Base-by-base conservation (phyloP, 2,113 vertebrate species). In the Glaucidium brasilianum region DNA sequence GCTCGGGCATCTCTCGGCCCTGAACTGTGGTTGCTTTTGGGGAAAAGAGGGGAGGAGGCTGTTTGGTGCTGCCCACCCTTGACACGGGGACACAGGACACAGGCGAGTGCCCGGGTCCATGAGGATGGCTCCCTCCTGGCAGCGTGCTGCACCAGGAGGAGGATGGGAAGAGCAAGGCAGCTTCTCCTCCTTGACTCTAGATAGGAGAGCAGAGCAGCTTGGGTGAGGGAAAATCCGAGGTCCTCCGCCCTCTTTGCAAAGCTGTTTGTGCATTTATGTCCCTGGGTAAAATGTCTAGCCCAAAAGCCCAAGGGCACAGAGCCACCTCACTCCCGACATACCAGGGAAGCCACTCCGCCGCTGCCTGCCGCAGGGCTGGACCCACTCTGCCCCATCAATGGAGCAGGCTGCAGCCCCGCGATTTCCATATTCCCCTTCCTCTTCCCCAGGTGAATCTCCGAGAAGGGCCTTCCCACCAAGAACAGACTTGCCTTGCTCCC, bases 401-500 rank as follows among this genome's bases (percentile, higher is more conserved):
- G 60, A 53, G 39, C 60, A 12, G 50, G 10, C 37, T 52, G 43
- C 75, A 95, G 26, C 66, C 35, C 0, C 0, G 3, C 4, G 4
- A 63, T 53, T 92, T 71, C 79, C 73, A 73, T 30, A 29, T 25
- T 47, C 69, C 68, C 64, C 60, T 86, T 81, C 81, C 67, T 62
- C 41, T 49, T 90, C 53, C 68, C 83, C 69, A 94, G 91, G 41
- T 94, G 92, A 83, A 83, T 34, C 76, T 93, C 80, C 0, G 0
- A 78, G 64, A 72, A 92, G 85, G 94, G 95, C 94, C 62, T 94
- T 92, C 76, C 83, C 83, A 94, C 92, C 92, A 94, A 95, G 96
- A 96, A 90, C 90, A 96, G 96, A 95, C 94, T 97, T 96, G 94
- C 43, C 94, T 91, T 9, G 89, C 89, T 95, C 85, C 72, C 88